phyloP scores from a whole-genome alignment of 2,888 invertebrate genomes.

The Glomeris marginata region DNA sequence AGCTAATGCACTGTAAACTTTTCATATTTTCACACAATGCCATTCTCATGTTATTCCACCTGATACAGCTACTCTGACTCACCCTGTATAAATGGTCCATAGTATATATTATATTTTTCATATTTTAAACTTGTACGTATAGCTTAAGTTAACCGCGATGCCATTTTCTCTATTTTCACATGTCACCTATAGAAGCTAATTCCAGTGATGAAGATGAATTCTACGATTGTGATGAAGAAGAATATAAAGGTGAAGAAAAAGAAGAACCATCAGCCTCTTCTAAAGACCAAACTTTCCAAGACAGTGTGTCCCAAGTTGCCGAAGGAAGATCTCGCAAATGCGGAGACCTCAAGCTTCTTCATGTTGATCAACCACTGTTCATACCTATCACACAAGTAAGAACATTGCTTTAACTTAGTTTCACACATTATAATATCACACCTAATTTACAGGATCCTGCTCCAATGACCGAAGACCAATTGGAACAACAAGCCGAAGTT shows the following conservation, averaged over 20 bases:
- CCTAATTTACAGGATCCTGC: constrained; percentile 58
- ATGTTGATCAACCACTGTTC: constrained; percentile 54
- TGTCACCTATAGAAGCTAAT: no score
- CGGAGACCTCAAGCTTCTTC: constrained; percentile 48
- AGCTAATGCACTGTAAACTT: no score
- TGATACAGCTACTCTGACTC: no score
- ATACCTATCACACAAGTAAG: constrained; percentile 54
- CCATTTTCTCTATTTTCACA: no score
- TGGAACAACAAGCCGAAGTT: constrained; percentile 83
- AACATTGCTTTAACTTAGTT: background rate
- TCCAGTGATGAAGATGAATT: constrained; percentile 53
- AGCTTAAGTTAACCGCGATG: no score
- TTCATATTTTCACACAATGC: no score
- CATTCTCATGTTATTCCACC: no score
- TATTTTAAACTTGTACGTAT: no score
- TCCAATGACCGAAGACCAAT: constrained; percentile 92
- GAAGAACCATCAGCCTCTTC: background rate
- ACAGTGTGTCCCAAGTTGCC: constrained; percentile 43
- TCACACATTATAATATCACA: no score
- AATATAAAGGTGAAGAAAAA: constrained; percentile 8
- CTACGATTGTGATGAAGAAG: constrained; percentile 39
- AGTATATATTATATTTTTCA: no score
- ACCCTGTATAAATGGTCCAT: no score
- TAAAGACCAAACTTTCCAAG: background rate
- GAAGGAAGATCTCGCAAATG: constrained; percentile 55